Evolutionary conservation across 2,797 vertebrate species (phyloP).

Genomic region (Helarctos malayanus): DNA sequence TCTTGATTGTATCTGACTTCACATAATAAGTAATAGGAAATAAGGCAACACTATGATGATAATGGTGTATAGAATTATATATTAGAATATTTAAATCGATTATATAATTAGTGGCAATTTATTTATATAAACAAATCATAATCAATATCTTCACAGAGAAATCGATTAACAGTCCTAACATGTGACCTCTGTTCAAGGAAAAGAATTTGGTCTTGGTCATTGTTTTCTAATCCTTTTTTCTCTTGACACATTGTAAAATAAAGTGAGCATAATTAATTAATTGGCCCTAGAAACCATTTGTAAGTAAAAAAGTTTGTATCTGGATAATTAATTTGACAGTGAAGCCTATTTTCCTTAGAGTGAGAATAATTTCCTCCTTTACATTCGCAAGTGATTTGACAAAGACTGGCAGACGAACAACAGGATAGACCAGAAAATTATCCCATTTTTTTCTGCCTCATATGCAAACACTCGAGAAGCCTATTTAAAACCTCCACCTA

Average conservation of each 20-base stretch:
- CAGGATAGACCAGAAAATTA: neutral
- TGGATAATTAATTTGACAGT: slow-evolving; percentile 73
- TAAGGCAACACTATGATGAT: neutral
- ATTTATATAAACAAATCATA: neutral
- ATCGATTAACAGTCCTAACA: neutral
- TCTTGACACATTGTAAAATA: slow-evolving; percentile 22
- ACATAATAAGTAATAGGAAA: neutral
- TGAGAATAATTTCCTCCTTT: slow-evolving; percentile 54
- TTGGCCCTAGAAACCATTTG: slow-evolving; percentile 58
- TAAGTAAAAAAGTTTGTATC: slow-evolving; percentile 56
- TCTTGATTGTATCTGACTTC: neutral
- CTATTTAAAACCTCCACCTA: slow-evolving; percentile 69
- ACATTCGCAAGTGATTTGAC: slow-evolving; percentile 61
- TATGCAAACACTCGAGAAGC: slow-evolving; percentile 70
- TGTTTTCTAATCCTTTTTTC: slow-evolving; percentile 58
- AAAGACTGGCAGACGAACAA: slow-evolving; percentile 63
- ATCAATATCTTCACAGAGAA: slow-evolving; percentile 28
- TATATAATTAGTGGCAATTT: neutral
- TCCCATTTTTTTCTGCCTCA: slow-evolving; percentile 60
- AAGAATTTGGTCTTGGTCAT: slow-evolving; percentile 9
- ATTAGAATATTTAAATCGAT: neutral
- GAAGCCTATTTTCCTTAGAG: slow-evolving; percentile 61
- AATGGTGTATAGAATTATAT: neutral
- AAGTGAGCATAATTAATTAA: slow-evolving; percentile 76
- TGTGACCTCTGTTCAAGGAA: slow-evolving; percentile 2